Evolutionary conservation across 2,113 vertebrate species (phyloP), one percentile per base, ranked within the genome.

Genomic region (Paralichthys olivaceus): DNA sequence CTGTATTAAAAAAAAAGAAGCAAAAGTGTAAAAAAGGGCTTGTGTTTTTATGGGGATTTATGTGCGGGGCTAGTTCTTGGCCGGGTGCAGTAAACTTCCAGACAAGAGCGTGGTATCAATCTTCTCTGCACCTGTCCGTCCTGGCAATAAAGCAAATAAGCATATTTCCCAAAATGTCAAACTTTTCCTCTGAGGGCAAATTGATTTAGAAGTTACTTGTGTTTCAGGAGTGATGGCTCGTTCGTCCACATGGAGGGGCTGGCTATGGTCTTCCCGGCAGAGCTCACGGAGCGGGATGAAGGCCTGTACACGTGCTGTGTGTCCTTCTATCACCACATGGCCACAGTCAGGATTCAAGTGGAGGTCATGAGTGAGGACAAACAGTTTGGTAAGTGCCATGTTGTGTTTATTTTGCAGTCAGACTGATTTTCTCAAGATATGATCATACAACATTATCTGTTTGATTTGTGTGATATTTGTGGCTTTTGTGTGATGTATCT

Each of bases 261-360:
- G 14, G 81, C 80, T 0, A 79, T 94, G 79, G 77, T 92, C 62
- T 91, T 93, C 71, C 72, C 63, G 22, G 26, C 77, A 0, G 53
- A 72, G 32, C 60, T 87, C 43, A 85, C 79, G 5, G 70, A 80
- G 65, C 54, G 25, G 51, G 88, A 91, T 20, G 75, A 79, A 65
- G 93, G 89, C 34, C 79, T 91, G 32, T 93, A 93, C 87, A 90
- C 64, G 71, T 94, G 93, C 81, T 25, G 1, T 12, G 86, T 91
- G 2, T 90, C 88, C 19, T 93, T 93, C 85, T 89, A 90, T 60
- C 91, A 95, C 84, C 93, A 92, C 84, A 57, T 2, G 19, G 90
- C 92, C 25, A 32, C 68, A 0, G 78, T 93, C 64, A 76, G 12
- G 43, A 62, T 94, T 56, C 88, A 84, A 14, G 91, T 94, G 73